phyloP scores from a whole-genome alignment of 1,140 invertebrate genomes.

The Varroa destructor region DNA sequence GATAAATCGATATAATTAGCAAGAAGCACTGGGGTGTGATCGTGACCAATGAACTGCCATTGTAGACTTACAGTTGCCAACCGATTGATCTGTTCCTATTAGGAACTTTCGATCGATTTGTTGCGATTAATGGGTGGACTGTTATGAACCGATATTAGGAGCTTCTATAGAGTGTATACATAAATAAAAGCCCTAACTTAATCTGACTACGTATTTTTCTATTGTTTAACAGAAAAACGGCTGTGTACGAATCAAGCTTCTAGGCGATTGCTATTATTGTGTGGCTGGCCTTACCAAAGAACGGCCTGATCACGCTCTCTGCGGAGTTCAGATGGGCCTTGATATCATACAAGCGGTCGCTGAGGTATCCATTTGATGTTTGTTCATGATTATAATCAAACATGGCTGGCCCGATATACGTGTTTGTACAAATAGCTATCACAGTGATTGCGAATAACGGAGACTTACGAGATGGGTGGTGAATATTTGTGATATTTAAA shows the following conservation, averaged over 20 bases:
- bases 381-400: not conserved
- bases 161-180: slow-evolving; percentile 12
- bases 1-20: too few species aligned
- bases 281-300: slow-evolving; percentile 82
- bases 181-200: slow-evolving; percentile 8
- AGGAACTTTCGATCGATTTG: too few species aligned
- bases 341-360: slow-evolving; percentile 92
- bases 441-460: not conserved
- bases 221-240: slow-evolving; percentile 62
- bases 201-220: slow-evolving; percentile 11
- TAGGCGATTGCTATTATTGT: slow-evolving; percentile 92
- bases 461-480: not conserved
- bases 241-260: slow-evolving; percentile 84
- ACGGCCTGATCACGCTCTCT: slow-evolving; percentile 78
- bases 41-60: too few species aligned
- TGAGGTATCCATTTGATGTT: slow-evolving; percentile 43
- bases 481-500: not conserved
- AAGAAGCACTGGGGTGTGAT: too few species aligned
- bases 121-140: too few species aligned
- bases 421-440: not conserved
- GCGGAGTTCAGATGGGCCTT: slow-evolving; percentile 89
- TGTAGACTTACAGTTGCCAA: too few species aligned
- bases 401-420: not conserved
- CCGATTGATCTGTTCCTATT: too few species aligned
- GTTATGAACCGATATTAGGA: not conserved